Evolutionary conservation across 2,113 vertebrate genomes (phyloP).

Genomic region (Centropus bengalensis): DNA sequence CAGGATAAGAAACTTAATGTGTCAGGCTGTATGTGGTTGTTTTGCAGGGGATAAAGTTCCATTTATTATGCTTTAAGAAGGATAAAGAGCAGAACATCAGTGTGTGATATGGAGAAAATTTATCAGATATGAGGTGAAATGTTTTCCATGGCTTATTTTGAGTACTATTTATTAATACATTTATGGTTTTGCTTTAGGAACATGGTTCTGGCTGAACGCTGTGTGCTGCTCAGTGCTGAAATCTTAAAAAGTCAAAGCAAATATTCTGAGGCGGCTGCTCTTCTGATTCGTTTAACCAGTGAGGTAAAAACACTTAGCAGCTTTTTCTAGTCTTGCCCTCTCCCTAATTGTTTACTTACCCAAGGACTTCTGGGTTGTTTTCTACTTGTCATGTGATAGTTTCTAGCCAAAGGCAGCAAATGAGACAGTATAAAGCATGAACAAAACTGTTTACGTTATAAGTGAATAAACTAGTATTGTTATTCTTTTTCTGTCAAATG

Average conservation of each 20-base stretch:
- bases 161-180: background rate
- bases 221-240: constrained; percentile 93
- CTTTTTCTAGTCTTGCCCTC: background rate
- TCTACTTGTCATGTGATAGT: background rate
- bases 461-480: background rate
- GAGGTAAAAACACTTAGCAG: constrained; percentile 83
- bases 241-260: constrained; percentile 96
- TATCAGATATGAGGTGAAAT: background rate
- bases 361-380: background rate
- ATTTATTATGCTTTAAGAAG: background rate
- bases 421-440: background rate
- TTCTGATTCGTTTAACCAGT: constrained; percentile 96
- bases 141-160: background rate
- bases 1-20: background rate
- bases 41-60: background rate
- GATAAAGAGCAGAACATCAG: background rate
- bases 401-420: background rate
- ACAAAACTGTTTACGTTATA: background rate
- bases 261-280: constrained; percentile 94
- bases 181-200: constrained; percentile 80
- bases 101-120: background rate
- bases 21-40: background rate
- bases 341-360: background rate
- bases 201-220: constrained; percentile 94
- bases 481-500: background rate